A percentile compares a stretch with the other conserved stretches of the same genome.
phyloP scores from a whole-genome alignment of 92 coral and sea anemone species.

The Epizoanthus ramosus region DNA sequence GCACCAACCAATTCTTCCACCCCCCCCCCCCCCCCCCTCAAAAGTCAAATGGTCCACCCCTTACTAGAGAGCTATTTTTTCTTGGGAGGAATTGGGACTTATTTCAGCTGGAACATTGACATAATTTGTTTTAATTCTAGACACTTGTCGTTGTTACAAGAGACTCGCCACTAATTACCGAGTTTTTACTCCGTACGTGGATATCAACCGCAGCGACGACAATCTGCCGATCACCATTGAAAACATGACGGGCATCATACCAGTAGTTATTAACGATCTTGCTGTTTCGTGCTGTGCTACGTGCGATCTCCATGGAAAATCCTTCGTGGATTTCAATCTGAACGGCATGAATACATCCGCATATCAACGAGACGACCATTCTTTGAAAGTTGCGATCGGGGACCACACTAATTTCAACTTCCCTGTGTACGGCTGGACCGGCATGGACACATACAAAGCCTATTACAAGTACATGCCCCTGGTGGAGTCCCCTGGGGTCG shows the following conservation, averaged over 20 bases:
- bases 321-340: constrained; percentile 74
- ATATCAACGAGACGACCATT: constrained; percentile 55
- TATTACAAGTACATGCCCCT: constrained; percentile 66
- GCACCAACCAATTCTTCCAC: too few relatives aligned
- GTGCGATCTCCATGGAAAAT: constrained; percentile 72
- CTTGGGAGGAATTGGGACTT: background rate
- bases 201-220: background rate
- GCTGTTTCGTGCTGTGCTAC: constrained; percentile 68
- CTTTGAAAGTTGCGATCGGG: constrained; percentile 58
- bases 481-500: constrained; percentile 83
- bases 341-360: constrained; percentile 69
- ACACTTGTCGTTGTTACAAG: constrained; percentile 82
- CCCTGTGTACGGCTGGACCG: constrained; percentile 82
- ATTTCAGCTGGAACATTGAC: background rate
- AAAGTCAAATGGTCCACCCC: too few relatives aligned
- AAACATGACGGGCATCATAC: constrained; percentile 83
- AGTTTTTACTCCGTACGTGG: constrained; percentile 77
- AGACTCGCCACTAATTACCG: constrained; percentile 79
- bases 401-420: constrained; percentile 75
- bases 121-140: constrained; percentile 26
- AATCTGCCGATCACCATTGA: constrained; percentile 1
- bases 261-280: constrained; percentile 66
- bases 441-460: constrained; percentile 64
- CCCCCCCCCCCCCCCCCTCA: too few relatives aligned
- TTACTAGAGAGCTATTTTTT: too few relatives aligned